Base-by-base conservation (phyloP, 2,888 invertebrate species). In the Caenorhabditis zanzibari region DNA sequence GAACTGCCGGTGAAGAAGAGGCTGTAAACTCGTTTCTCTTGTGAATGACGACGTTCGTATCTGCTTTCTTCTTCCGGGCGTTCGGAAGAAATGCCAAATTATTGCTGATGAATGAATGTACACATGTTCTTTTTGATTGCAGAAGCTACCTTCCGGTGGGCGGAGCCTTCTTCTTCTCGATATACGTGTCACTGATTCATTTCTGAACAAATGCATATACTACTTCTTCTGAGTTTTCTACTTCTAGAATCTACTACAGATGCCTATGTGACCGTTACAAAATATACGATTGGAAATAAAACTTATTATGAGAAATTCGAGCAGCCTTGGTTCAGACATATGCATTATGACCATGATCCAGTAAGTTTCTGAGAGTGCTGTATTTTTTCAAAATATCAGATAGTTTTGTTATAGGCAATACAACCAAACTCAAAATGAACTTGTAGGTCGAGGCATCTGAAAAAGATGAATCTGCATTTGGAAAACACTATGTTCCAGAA, bases 251-350 rank as follows among this genome's bases (percentile, higher is more conserved):
- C 61, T 4, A 28, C 38, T 6, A 22, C 7, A n/a, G 19, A 47
- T 38, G 61, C 64, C 0, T 79, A 79, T 38, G 71, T 79, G 22
- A 75, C 79, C 0, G 59, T 82, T n/a, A 85, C 81, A 0, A 81
- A 81, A 28, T 85, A 82, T 58, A 41, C 59, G 16, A 81, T 88
- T 56, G 87, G 86, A 19, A 83, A 85, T 44, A 69, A 76, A 28
- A 82, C 76, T 10, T 89, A 89, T 71, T 64, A 54, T 35, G 86
- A 87, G 64, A 80, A 80, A 28, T 84, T 83, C 47, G 86, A 87
- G 59, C 88, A 89, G 75, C 88, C 88, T 2, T 89, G 88, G 88
- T 89, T 89, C 66, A 56, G 87, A 28, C 82, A 81, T 24, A 86
- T 81, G 66, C 88, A 88, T 59, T 80, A 84, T 32, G 84, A 85